phyloP scores from a whole-genome alignment of 2,797 vertebrate species.

The Spinus pinus region DNA sequence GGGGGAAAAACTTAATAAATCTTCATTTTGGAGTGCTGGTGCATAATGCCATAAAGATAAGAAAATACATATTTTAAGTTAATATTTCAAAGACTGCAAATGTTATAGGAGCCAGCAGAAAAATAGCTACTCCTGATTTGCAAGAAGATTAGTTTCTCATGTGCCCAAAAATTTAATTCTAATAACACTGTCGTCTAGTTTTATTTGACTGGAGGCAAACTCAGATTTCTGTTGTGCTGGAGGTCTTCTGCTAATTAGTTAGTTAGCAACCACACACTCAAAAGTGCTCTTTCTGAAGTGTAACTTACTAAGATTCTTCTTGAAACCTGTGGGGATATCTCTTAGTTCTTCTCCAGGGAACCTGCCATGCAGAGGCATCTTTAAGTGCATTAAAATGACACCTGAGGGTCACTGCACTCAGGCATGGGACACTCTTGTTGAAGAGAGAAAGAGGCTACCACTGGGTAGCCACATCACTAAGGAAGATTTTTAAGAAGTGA shows the following conservation, averaged over 20 bases:
- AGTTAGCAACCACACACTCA: not conserved
- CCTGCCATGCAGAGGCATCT: not conserved
- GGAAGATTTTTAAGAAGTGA: not conserved
- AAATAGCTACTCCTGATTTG: not conserved
- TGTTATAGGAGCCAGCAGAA: not conserved
- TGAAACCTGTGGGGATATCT: not conserved
- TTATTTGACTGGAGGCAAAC: not conserved
- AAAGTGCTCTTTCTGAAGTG: not conserved
- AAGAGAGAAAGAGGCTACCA: not conserved
- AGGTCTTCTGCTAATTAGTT: not conserved
- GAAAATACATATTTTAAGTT: not conserved
- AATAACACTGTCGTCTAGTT: not conserved
- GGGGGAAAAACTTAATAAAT: not conserved
- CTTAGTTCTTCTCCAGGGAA: not conserved
- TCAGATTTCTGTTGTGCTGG: accelerated
- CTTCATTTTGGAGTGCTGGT: not conserved
- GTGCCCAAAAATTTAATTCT: not conserved
- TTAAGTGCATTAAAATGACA: not conserved
- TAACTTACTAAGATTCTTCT: not conserved
- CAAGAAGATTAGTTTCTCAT: not conserved
- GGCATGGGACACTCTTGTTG: not conserved
- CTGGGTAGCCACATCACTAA: not conserved
- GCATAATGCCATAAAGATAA: not conserved
- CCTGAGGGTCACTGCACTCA: not conserved
- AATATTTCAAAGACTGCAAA: not conserved